Base-by-base conservation (phyloP, 1,140 invertebrate species). In the Drosophila pectinifera region DNA sequence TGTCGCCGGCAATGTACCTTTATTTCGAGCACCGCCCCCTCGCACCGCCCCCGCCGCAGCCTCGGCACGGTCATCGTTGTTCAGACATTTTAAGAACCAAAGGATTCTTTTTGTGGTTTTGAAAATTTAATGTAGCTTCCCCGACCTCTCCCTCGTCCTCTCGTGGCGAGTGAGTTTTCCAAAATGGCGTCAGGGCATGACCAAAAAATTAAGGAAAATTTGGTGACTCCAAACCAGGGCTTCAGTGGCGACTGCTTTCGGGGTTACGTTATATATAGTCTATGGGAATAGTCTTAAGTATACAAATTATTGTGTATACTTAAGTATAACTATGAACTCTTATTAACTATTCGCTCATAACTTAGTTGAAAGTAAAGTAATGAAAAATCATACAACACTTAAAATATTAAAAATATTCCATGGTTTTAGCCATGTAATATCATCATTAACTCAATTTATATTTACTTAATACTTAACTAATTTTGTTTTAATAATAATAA, bases 61-160 rank as follows among this genome's bases (percentile, higher is more conserved):
- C 45, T 54, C 38, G 18, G 5, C 76, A 56, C 26, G 36, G 56
- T 53, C 65, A 61, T n/a, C 46, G 31, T 88, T 88, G 83, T 90
- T 76, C 63, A 80, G 85, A 89, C 85, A 89, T 89, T 89, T 89
- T 85, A 90, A 80, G 84, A 89, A 72, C 58, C 85, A 68, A 85
- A 85, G 85, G 81, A 89, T 89, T 89, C 74, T 79, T 76, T 83
- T 89, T 78, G 75, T 75, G 79, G 72, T 73, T 67, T 78, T 83
- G 53, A 73, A 77, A 70, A 80, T 77, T 83, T 80, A 88, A 88
- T 88, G 79, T 26, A 43, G 74, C 48, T 62, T 68, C 39, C 65
- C 26, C 10, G 7, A 8, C 55, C 46, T 49, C 0, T 0, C 42
- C 13, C 39, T 20, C 16, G 22, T 26, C 54, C 54, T 5, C 3